Percentiles rank a stretch among this genome's conserved stretches.
phyloP scores from a whole-genome alignment of 1,140 invertebrate genomes.

The Tetraneura akinire region DNA sequence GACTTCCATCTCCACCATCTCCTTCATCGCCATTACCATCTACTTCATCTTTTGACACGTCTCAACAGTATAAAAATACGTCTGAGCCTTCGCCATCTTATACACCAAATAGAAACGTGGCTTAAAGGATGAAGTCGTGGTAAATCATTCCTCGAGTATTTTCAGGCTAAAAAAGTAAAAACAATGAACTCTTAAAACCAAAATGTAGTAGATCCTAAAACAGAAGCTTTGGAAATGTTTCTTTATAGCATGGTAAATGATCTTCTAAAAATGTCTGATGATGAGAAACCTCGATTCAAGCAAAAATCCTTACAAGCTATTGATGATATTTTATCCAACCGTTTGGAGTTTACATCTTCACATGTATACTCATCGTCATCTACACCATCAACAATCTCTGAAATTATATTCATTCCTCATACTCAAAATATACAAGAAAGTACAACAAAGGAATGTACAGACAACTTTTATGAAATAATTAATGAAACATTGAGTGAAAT shows the following conservation, averaged over 20 bases:
- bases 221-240: slow-evolving; percentile 10
- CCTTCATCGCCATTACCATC: background rate
- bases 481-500: too few relatives aligned
- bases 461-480: too few relatives aligned
- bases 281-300: background rate
- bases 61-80: background rate
- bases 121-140: background rate
- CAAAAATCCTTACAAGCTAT: background rate
- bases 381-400: too few relatives aligned
- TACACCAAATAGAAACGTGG: background rate
- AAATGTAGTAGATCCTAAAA: background rate
- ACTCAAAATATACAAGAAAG: too few relatives aligned
- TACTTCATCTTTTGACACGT: background rate
- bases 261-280: slow-evolving; percentile 2
- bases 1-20: background rate
- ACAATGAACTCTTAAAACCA: background rate
- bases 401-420: too few relatives aligned
- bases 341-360: too few relatives aligned
- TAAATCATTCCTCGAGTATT: background rate
- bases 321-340: too few relatives aligned
- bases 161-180: background rate
- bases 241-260: background rate
- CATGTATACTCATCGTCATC: too few relatives aligned
- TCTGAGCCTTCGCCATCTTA: background rate
- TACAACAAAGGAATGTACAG: too few relatives aligned